Conservation (phyloP, 2,113 vertebrate species). For the Noturus placidus region DNA sequence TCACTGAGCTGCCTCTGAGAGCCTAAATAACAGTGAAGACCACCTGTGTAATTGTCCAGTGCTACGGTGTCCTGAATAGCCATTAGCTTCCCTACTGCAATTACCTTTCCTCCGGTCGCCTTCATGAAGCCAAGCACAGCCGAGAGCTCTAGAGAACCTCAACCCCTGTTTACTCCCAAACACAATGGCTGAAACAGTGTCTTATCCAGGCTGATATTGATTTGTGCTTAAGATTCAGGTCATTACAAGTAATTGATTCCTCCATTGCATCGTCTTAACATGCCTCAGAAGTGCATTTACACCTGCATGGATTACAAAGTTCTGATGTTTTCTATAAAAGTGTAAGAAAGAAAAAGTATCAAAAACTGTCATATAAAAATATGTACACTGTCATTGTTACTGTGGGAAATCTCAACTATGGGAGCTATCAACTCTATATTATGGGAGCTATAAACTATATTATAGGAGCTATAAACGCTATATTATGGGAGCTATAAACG, state of each 20-base stretch:
- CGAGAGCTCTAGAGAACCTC: constrained; percentile 37
- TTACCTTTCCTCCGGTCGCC: constrained; percentile 64
- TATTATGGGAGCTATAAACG: not conserved
- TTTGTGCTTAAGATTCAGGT: constrained; percentile 53
- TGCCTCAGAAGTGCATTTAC: constrained; percentile 41
- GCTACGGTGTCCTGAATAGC: constrained; percentile 71
- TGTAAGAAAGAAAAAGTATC: not conserved
- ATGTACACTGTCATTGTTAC: not conserved
- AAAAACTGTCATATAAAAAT: not conserved
- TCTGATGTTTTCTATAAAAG: constrained; percentile 15
- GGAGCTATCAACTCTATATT: not conserved
- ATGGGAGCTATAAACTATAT: not conserved
- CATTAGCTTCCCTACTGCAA: constrained; percentile 67
- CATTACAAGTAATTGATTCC: constrained; percentile 56
- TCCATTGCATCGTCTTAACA: constrained; percentile 47
- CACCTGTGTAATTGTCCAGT: constrained; percentile 70
- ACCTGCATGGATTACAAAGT: constrained; percentile 32
- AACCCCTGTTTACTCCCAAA: constrained; percentile 53
- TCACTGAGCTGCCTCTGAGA: constrained; percentile 59
- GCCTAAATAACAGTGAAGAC: constrained; percentile 67
- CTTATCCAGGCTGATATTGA: constrained; percentile 62
- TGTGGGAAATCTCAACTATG: not conserved
- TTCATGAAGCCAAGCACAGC: constrained; percentile 67
- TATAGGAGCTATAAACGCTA: no score
- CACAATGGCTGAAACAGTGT: constrained; percentile 52